These are phyloP conservation scores for Caranx melampygus DNA, from an alignment of 2,113 vertebrate genomes.

Conservation along the genomic window DNA sequence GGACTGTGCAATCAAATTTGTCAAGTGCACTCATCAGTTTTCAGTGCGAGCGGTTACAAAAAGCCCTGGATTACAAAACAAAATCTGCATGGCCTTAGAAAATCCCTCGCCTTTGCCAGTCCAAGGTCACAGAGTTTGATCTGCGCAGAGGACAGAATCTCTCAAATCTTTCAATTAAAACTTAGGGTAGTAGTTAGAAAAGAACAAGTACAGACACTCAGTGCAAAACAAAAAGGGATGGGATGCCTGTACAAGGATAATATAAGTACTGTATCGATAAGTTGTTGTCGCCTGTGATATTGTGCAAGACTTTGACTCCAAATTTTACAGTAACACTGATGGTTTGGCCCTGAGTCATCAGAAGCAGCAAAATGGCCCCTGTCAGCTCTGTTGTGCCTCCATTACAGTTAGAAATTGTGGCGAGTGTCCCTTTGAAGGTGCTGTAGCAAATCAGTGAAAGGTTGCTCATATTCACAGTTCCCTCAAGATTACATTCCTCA, in stretches of 20 bases:
- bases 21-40: neutral
- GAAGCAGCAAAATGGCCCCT: neutral
- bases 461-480: neutral
- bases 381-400: neutral
- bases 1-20: neutral
- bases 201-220: neutral
- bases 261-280: neutral
- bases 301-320: neutral
- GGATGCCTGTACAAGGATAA: neutral
- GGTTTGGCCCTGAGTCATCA: neutral
- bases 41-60: neutral
- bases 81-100: neutral
- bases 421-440: neutral
- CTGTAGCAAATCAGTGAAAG: neutral
- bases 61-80: neutral
- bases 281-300: neutral
- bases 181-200: neutral
- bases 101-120: neutral
- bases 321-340: neutral
- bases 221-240: neutral
- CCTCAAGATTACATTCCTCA: neutral
- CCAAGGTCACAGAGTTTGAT: constrained; percentile 21
- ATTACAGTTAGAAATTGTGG: neutral
- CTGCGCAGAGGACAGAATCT: constrained; percentile 12
- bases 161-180: constrained; percentile 8